Base-by-base conservation (phyloP, 1,140 invertebrate species). In the Charaxes varanes region DNA sequence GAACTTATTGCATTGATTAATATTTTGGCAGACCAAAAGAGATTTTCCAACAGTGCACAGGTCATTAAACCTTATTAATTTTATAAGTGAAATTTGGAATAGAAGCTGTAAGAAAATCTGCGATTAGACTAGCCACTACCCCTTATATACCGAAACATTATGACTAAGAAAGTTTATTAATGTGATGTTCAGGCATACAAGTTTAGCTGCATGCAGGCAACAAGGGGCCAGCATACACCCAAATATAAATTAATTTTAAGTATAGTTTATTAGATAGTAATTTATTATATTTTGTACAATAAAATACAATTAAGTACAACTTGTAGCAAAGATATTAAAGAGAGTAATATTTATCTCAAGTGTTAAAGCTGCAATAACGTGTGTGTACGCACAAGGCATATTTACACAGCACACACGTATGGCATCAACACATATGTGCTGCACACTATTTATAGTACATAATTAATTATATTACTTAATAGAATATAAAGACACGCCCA, bases 281-380 rank as follows among this genome's bases (percentile, higher is more conserved):
- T 83, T 84, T 85, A 82, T 78, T 81, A 85, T 84, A 85, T 85
- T 85, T 85, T 85, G 82, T 86, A 86, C 84, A 86, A 85, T 86
- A 83, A 85, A 85, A 85, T 85, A 85, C 82, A 84, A 82, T 85
- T 85, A 85, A 86, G 84, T 85, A 85, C 84, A 84, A 86, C 74
- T 86, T 85, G 84, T 85, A 84, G 84, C 84, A 84, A 86, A 86
- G 84, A 83, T 85, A 85, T 85, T 83, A 82, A 85, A 85, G 81
- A 85, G 82, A 85, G 79, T 85, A 84, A 84, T 85, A 83, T 81
- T 80, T 82, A 80, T 77, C 66, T 70, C 68, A 77, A 71, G 79
- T 83, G 79, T 81, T 73, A 73, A 80, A 83, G 79, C 76, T 81
- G 76, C 73, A 79, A 80, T 68, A 72, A 76, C 65, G 74, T 80